Base-by-base conservation (phyloP, 2,888 invertebrate genomes). In the Eubasilissa splendida region DNA sequence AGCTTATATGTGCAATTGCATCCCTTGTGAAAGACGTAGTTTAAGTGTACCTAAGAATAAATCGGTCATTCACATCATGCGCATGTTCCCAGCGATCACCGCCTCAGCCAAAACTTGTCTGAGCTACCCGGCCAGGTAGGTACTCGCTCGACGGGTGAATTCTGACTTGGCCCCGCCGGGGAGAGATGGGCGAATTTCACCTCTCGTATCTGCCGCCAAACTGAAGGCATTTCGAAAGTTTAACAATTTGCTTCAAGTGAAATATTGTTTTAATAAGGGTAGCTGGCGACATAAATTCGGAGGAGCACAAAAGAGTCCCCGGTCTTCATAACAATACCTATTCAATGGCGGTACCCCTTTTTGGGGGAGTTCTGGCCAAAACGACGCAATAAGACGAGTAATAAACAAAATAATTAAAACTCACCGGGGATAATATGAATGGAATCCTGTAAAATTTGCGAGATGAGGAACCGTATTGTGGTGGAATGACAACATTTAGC, bases 231-330 rank as follows among this genome's bases (percentile, higher is more conserved):
- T 80, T 80, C 52, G 80, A 80, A 83, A 82, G 78, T 83, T 82
- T 77, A 83, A 83, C 83, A 83, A 83, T 83, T 82, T 83, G 83
- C 83, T 83, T 80, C 78, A 75, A 82, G 82, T 82, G 82, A 83
- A 82, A 83, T 82, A 83, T 83, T 83, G 82, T 83, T 80, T 82
- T 82, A 83, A 83, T 83, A 82, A 83, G 80, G 82, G 82, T 80
- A 52, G 76, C 79, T 63, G 50, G 76, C 78, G 79, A 82, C 82
- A 82, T 83, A 82, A 83, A 83, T 83, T 82, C 80, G 80, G 79
- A 75, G 73, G 82, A 60, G 68, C 74, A 82, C 82, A 83, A 83
- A 83, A 80, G 83, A 80, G 80, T 79, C 79, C 77, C 82, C 74
- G 63, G 74, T 65, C 63, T 60, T 75, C 63, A 76, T 71, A 82